phyloP scores from a whole-genome alignment of 2,888 invertebrate species.

The Phymatocera aterrima region DNA sequence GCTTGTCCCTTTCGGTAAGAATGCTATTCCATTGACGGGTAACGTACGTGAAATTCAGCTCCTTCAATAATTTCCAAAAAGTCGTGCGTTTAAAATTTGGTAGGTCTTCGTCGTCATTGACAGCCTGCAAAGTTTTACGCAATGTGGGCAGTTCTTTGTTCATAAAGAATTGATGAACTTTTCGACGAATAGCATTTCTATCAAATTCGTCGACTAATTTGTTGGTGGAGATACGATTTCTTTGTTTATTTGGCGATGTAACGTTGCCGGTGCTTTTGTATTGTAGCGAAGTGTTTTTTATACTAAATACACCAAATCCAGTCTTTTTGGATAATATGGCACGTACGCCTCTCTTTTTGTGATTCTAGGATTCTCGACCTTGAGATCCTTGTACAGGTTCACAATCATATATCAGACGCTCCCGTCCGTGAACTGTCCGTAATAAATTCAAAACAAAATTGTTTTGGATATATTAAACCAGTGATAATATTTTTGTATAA shows the following conservation, averaged over 20 bases:
- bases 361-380: constrained; percentile 13
- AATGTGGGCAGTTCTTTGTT: constrained; percentile 38
- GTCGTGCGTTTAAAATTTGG: constrained; percentile 29
- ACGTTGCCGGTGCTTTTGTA: constrained; percentile 28
- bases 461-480: not conserved
- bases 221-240: not conserved
- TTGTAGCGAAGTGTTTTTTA: constrained; percentile 27
- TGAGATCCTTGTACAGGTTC: constrained; percentile 19
- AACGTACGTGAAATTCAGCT: constrained; percentile 35
- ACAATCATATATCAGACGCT: constrained; percentile 7
- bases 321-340: constrained; percentile 1
- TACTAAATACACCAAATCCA: constrained; percentile 12
- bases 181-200: constrained; percentile 36
- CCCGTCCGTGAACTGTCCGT: constrained; percentile 16
- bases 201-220: constrained; percentile 4
- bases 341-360: constrained; percentile 18
- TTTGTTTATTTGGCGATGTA: constrained; percentile 38
- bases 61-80: constrained; percentile 41
- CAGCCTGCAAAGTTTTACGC: not conserved
- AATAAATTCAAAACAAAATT: not conserved
- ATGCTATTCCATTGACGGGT: constrained; percentile 33
- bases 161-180: constrained; percentile 35
- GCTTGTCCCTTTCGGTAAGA: constrained; percentile 33
- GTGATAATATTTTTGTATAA: not conserved
- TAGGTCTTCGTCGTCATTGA: constrained; percentile 35